Evolutionary conservation across 2,797 vertebrate genomes (phyloP), one percentile per base, ranked within the genome.

Genomic region (Enteromius treurensis): DNA sequence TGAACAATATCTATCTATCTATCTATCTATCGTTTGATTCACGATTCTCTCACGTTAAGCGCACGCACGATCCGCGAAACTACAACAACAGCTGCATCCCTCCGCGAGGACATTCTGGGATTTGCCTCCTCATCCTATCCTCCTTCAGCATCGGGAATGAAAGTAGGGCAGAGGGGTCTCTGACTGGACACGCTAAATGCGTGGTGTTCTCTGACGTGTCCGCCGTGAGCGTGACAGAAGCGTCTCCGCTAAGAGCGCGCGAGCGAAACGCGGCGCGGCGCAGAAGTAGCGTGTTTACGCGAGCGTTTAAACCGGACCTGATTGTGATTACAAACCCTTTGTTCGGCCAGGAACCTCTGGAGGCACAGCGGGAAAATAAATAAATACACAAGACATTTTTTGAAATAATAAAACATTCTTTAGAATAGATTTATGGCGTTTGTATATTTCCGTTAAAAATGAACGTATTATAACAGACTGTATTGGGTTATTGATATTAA

Each of bases 91-190:
- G 79, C 85, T 84, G 84, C 88, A 84, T 83, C 82, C 88, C 58
- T 89, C 89, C 86, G 85, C 83, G 80, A 84, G 88, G 88, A 92
- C 93, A 94, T 93, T 91, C 84, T 93, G 92, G 93, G 92, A 94
- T 92, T 92, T 88, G 91, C 91, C 92, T 90, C 87, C 90, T 91
- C 88, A 88, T 88, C 89, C 77, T 91, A 37, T 37, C 37, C 37
- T 37, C 67, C 82, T 19, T 64, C 91, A 93, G 70, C 80, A 75
- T 93, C 94, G 92, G 90, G 90, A 85, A 90, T 82, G 84, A 91
- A 93, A 94, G 91, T 94, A 93, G 94, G 93, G 87, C 94, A 94
- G 85, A 88, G 78, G 51, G 83, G 77, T 76, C 68, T 65, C 84
- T 17, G 77, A 67, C 62, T 77, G 78, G 74, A 58, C 32, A 47